phyloP scores from a whole-genome alignment of 2,888 invertebrate genomes.

The Agonopterix alstromeriana region DNA sequence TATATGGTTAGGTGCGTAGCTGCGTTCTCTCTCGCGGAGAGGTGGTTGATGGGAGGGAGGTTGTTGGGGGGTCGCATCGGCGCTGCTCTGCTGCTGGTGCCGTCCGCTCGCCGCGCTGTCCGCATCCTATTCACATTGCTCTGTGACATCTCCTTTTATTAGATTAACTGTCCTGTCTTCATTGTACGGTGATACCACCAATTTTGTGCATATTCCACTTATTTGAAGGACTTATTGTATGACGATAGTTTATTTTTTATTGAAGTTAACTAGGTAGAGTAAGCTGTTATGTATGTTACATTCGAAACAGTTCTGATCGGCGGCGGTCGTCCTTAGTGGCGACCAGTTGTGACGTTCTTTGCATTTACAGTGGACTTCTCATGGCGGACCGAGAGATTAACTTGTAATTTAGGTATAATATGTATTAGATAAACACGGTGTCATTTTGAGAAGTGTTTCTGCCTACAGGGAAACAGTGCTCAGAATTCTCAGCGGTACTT shows the following conservation, averaged over 20 bases:
- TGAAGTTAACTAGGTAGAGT: slow-evolving; percentile 73
- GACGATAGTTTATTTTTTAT: slow-evolving; percentile 72
- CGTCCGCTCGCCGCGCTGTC: slow-evolving; percentile 5
- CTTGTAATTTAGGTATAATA: slow-evolving; percentile 68
- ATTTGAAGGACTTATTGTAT: slow-evolving; percentile 63
- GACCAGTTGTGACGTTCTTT: slow-evolving; percentile 57
- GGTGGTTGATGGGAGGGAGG: background rate
- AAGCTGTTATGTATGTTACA: slow-evolving; percentile 74
- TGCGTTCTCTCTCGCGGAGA: background rate
- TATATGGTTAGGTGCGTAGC: slow-evolving; percentile 2
- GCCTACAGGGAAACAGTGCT: slow-evolving; percentile 51
- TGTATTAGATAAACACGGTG: slow-evolving; percentile 67
- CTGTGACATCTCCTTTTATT: slow-evolving; percentile 26
- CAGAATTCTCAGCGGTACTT: slow-evolving; percentile 62
- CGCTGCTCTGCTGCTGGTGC: slow-evolving; percentile 3
- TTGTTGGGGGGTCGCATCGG: slow-evolving; percentile 8
- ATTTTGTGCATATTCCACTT: slow-evolving; percentile 52
- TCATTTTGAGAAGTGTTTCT: slow-evolving; percentile 62
- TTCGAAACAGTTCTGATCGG: slow-evolving; percentile 46
- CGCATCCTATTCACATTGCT: slow-evolving; percentile 59
- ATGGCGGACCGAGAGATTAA: slow-evolving; percentile 67
- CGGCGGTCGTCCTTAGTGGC: slow-evolving; percentile 38
- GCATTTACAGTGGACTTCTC: slow-evolving; percentile 70
- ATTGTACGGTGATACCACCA: slow-evolving; percentile 28
- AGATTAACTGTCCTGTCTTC: slow-evolving; percentile 24